These are phyloP conservation scores for Phengaris arion DNA, from an alignment of 2,888 invertebrate species.

Conservation along the genomic window DNA sequence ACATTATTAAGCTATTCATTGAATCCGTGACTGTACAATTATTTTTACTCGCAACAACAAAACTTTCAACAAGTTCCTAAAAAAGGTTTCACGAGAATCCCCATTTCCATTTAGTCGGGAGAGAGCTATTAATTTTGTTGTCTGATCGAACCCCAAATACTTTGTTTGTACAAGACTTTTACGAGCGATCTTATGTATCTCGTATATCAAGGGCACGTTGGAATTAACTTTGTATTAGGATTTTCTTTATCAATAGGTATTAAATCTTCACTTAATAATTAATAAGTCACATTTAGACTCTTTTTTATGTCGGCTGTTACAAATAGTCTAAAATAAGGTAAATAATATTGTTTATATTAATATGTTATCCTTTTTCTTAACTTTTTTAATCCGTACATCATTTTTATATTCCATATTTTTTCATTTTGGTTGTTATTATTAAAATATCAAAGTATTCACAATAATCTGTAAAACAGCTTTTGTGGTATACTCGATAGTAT, in stretches of 20 bases:
- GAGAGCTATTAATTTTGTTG: conserved; percentile 26
- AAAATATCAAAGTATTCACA: not conserved
- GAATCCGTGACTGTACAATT: not conserved
- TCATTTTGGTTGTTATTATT: not conserved
- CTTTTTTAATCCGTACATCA: no score
- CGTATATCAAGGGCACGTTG: not conserved
- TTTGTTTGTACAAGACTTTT: conserved; percentile 26
- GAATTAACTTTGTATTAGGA: not conserved
- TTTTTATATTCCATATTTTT: no score
- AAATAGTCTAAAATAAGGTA: no score
- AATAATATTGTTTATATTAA: no score
- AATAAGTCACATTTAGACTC: no score
- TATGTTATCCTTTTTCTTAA: no score
- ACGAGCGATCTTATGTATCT: conserved; percentile 12
- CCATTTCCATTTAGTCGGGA: conserved; percentile 21
- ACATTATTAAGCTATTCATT: not conserved
- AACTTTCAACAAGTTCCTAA: conserved; percentile 20
- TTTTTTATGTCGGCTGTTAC: no score
- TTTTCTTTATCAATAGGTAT: no score
- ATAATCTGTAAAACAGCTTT: not conserved
- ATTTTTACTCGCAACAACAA: not conserved
- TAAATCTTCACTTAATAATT: no score
- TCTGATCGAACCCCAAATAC: conserved; percentile 27
- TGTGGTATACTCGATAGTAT: not conserved
- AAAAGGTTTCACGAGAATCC: conserved; percentile 12